phyloP scores from a whole-genome alignment of 2,888 invertebrate genomes.

The Conomelus anceps region DNA sequence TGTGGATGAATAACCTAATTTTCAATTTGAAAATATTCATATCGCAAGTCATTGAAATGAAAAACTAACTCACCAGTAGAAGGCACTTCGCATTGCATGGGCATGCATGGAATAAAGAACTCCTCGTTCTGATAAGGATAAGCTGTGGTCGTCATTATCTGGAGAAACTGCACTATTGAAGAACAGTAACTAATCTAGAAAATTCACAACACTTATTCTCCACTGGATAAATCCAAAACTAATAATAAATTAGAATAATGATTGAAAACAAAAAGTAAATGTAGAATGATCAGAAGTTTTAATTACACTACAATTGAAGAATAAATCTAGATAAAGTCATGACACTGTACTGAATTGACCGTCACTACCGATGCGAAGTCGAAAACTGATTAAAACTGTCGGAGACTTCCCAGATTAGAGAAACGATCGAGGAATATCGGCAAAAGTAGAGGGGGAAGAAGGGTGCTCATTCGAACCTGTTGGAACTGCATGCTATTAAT shows the following conservation, averaged over 20 bases:
- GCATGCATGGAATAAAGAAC: neutral
- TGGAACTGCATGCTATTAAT: neutral
- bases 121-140: neutral
- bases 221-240: neutral
- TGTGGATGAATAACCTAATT: neutral
- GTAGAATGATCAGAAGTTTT: neutral
- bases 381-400: neutral
- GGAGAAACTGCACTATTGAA: neutral
- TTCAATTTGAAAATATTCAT: neutral
- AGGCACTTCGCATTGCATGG: neutral
- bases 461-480: neutral
- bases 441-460: neutral
- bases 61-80: neutral
- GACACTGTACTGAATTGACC: neutral
- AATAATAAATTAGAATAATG: neutral
- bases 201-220: neutral
- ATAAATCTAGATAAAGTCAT: neutral
- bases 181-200: neutral
- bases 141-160: neutral
- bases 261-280: neutral
- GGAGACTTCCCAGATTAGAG: neutral
- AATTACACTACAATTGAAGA: neutral
- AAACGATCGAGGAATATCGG: too few species aligned
- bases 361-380: neutral
- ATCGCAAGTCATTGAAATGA: neutral